Percentiles rank a stretch among this genome's conserved stretches.
phyloP scores from a whole-genome alignment of 2,888 invertebrate genomes.

The Lysandra bellargus region DNA sequence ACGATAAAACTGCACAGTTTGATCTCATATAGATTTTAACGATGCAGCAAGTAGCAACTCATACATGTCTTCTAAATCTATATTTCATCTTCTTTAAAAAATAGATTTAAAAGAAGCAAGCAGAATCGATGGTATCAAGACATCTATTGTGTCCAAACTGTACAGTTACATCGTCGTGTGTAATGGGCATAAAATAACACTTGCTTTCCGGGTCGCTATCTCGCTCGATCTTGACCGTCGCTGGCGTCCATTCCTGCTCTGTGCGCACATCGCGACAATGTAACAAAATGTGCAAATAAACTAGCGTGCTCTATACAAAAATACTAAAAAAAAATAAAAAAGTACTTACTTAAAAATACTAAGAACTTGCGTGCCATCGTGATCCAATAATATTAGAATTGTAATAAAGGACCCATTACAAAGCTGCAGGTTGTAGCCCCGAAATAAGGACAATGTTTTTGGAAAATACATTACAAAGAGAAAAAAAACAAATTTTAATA shows the following conservation, averaged over 20 bases:
- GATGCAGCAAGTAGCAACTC: not conserved
- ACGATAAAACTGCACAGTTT: not conserved
- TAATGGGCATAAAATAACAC: conserved; percentile 45
- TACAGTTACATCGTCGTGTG: not conserved
- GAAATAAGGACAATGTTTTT: no score
- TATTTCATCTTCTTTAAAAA: no score
- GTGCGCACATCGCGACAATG: conserved; percentile 48
- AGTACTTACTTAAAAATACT: conserved; percentile 36
- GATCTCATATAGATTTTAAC: not conserved
- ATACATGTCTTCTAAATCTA: no score
- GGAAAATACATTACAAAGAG: no score
- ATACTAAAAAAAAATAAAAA: conserved; percentile 40
- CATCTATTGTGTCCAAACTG: no score
- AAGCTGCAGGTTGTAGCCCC: no score
- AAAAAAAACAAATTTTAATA: no score
- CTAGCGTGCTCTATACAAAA: conserved; percentile 43
- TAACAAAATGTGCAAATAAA: conserved; percentile 45
- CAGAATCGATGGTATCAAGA: no score
- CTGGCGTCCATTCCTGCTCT: conserved; percentile 55
- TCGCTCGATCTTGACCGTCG: conserved; percentile 56
- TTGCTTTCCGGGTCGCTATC: conserved; percentile 71
- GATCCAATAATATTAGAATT: not conserved
- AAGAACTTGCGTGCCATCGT: not conserved
- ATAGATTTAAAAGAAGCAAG: no score
- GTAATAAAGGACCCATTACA: no score